A percentile compares a stretch with the other conserved stretches of the same genome.
Conservation (phyloP, 2,888 invertebrate species). For the Calameuta filiformis region DNA sequence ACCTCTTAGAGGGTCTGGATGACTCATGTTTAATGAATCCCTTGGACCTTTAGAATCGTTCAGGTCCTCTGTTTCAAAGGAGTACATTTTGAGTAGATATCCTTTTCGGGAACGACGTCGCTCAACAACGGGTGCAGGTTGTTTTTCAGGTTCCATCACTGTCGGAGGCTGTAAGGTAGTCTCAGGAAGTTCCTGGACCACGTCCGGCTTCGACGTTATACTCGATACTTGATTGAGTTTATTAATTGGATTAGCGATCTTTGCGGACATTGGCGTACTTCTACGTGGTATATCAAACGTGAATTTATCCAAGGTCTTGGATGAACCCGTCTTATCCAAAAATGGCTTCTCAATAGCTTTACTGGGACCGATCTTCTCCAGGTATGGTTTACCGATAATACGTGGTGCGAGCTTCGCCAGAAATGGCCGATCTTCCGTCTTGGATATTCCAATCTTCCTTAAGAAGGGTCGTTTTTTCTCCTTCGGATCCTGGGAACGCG, state of each 20-base stretch:
- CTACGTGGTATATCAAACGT: constrained; percentile 46
- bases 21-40: constrained; percentile 21
- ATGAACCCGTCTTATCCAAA: constrained; percentile 58
- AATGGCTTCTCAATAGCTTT: constrained; percentile 59
- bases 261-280: background rate
- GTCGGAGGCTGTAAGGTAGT: background rate
- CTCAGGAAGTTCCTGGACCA: background rate
- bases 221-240: background rate
- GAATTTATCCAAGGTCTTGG: constrained; percentile 59
- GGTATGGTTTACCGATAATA: constrained; percentile 59
- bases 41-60: constrained; percentile 32
- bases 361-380: constrained; percentile 61
- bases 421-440: constrained; percentile 60
- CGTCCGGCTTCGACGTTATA: background rate
- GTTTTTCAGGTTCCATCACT: background rate
- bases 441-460: constrained; percentile 60
- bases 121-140: background rate
- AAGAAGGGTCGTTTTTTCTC: constrained; percentile 55
- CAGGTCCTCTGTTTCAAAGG: constrained; percentile 61
- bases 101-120: constrained; percentile 53
- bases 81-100: constrained; percentile 60
- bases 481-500: constrained; percentile 38
- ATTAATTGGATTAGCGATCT: background rate
- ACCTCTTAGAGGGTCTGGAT: constrained; percentile 49
- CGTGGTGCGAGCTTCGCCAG: constrained; percentile 53